Conservation (phyloP, 2,113 vertebrate genomes). For the Enhydra lutris region DNA sequence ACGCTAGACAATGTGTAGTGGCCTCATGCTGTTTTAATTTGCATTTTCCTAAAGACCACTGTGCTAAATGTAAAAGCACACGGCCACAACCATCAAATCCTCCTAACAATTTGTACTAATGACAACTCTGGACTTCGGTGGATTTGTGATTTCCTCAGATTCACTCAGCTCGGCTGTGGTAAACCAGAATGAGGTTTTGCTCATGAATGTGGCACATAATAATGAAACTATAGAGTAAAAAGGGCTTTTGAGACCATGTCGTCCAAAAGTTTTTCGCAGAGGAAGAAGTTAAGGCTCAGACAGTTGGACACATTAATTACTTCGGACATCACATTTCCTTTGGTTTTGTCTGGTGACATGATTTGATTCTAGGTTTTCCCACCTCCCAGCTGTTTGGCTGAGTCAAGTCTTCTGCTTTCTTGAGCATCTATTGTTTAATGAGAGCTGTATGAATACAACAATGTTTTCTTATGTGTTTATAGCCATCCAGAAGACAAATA, state of each 20-base stretch:
- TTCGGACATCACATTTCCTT: not conserved
- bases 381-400: not conserved
- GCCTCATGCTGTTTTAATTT: not conserved
- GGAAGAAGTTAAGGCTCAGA: not conserved
- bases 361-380: not conserved
- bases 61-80: not conserved
- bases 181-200: not conserved
- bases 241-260: not conserved
- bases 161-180: not conserved
- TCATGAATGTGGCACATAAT: not conserved
- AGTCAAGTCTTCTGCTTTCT: not conserved
- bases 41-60: not conserved
- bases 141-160: not conserved
- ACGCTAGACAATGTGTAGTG: not conserved
- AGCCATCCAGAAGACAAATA: not conserved
- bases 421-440: not conserved
- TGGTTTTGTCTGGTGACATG: not conserved
- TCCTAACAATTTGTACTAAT: not conserved
- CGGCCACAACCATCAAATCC: not conserved
- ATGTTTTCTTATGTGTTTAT: not conserved
- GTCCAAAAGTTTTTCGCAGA: not conserved
- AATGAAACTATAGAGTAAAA: not conserved
- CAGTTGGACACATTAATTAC: not conserved
- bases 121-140: not conserved
- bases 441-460: not conserved